Percentiles rank a stretch among this genome's conserved stretches.
Evolutionary conservation across 2,888 invertebrate genomes (phyloP).

Genomic region (Hylaea fasciaria): DNA sequence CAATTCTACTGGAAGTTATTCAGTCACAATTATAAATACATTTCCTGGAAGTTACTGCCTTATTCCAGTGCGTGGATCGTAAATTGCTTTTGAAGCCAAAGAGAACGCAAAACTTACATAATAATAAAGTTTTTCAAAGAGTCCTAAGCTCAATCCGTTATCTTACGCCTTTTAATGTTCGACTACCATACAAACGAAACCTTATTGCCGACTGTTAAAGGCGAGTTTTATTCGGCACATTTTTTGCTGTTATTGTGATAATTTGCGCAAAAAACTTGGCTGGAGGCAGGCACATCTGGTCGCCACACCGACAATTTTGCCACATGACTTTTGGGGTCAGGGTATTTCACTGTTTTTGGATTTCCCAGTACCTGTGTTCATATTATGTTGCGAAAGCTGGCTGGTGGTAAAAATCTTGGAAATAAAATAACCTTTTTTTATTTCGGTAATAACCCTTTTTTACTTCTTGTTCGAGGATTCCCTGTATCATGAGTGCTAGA

Average conservation of each 20-base stretch:
- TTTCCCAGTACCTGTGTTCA: slow-evolving; percentile 1
- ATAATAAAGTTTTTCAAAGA: no score
- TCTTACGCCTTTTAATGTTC: background rate
- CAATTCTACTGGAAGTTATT: background rate
- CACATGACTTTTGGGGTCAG: slow-evolving; percentile 15
- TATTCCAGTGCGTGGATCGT: background rate
- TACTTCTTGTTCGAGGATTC: no score
- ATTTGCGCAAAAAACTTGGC: slow-evolving; percentile 13
- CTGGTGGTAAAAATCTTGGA: no score
- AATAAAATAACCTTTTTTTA: no score
- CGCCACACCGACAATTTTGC: slow-evolving; percentile 5
- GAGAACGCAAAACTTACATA: background rate
- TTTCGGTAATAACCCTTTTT: no score
- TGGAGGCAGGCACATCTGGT: slow-evolving; percentile 23
- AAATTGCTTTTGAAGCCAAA: background rate
- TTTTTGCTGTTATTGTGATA: background rate
- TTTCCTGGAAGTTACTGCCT: background rate
- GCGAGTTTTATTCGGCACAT: background rate
- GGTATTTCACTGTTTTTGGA: slow-evolving; percentile 8
- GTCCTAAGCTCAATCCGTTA: no score
- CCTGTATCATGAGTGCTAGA: no score
- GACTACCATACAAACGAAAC: background rate
- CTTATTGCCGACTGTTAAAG: background rate
- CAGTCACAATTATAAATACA: slow-evolving; percentile 1
- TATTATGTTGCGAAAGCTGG: background rate